Conservation (phyloP, 2,888 invertebrate genomes). For the Erebia ligea region DNA sequence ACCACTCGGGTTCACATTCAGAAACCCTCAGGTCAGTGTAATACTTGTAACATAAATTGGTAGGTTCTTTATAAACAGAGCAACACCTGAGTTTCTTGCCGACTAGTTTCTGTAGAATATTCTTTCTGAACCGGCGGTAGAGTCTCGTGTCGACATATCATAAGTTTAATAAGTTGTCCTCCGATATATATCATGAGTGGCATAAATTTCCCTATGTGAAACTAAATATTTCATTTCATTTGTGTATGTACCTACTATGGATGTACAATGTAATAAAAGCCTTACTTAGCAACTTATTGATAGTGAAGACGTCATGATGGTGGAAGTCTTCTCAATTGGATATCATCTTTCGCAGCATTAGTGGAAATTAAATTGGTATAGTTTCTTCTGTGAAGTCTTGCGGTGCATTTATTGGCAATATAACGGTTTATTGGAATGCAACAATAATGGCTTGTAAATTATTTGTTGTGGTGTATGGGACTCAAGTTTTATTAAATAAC, state of each 20-base stretch:
- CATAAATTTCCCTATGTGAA: too few relatives aligned
- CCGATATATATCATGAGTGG: too few relatives aligned
- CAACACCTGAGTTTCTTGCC: too few relatives aligned
- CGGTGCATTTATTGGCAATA: constrained; percentile 13
- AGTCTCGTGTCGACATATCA: too few relatives aligned
- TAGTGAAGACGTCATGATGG: constrained; percentile 2
- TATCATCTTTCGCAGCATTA: constrained; percentile 12
- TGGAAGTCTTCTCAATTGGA: constrained; percentile 13
- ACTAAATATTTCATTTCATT: too few relatives aligned
- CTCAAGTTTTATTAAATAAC: background rate
- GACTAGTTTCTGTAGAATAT: too few relatives aligned
- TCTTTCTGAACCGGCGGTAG: too few relatives aligned
- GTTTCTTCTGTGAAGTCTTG: background rate
- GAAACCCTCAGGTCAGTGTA: too few relatives aligned
- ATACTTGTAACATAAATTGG: too few relatives aligned
- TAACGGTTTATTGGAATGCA: constrained; percentile 1
- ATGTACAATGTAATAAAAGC: background rate
- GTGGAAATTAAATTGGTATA: background rate
- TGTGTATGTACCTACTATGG: background rate
- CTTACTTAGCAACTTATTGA: constrained; percentile 7
- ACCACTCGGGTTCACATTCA: too few relatives aligned
- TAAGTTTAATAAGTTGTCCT: too few relatives aligned
- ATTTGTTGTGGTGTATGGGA: background rate
- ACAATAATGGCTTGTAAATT: constrained; percentile 1
- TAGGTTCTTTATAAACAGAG: too few relatives aligned